These are phyloP conservation scores for Pseudachorutes palmiensis DNA, from an alignment of 1,140 invertebrate species.

Conservation along the genomic window DNA sequence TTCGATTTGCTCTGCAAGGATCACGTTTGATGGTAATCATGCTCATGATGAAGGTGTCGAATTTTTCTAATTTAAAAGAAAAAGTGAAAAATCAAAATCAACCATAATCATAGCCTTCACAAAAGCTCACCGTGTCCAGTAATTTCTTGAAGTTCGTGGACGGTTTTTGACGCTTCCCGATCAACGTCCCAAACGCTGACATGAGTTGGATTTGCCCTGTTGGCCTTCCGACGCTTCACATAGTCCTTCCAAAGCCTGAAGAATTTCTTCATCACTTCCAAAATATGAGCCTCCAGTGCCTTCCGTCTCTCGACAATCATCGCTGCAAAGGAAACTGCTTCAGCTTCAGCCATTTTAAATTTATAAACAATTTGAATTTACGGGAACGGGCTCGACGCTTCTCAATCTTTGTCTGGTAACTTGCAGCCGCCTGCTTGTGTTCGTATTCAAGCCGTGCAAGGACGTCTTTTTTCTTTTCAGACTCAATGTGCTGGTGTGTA, in stretches of 20 bases:
- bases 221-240: constrained; percentile 14
- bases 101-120: neutral
- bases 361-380: neutral
- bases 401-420: constrained; percentile 3
- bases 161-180: constrained; percentile 12
- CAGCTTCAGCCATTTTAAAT: neutral
- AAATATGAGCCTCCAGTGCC: neutral
- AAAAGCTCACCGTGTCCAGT: constrained; percentile 26
- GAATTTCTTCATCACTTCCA: neutral
- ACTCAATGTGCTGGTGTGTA: neutral
- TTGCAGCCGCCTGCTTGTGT: neutral
- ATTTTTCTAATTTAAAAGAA: constrained; percentile 18
- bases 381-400: neutral
- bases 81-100: neutral
- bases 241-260: constrained; percentile 1
- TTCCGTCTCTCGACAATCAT: no score
- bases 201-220: constrained; percentile 22
- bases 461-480: neutral
- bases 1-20: constrained; percentile 17
- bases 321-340: neutral
- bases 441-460: neutral
- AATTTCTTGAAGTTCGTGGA: constrained; percentile 20
- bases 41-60: constrained; percentile 28
- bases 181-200: constrained; percentile 22
- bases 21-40: constrained; percentile 23